Evolutionary conservation across 1,140 invertebrate genomes (phyloP).

Genomic region (Neomicropteryx cornuta): DNA sequence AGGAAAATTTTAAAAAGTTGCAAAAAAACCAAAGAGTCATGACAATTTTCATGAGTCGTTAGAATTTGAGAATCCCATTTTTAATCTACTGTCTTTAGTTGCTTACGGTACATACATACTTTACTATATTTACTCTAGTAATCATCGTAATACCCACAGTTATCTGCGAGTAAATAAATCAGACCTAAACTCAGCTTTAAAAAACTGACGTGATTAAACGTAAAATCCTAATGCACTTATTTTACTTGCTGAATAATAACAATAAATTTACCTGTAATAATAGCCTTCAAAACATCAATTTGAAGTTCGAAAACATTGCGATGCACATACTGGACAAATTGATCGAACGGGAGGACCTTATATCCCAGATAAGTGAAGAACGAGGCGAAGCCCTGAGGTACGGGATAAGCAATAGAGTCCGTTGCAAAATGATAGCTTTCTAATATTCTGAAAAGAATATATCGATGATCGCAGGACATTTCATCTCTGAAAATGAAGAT

Average conservation of each 20-base stretch:
- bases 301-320: constrained; percentile 73
- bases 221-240: neutral
- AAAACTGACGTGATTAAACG: constrained; percentile 1
- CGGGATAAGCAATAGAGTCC: constrained; percentile 68
- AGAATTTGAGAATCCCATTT: no score
- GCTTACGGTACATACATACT: no score
- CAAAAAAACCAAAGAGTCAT: no score
- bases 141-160: no score
- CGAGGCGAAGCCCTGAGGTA: constrained; percentile 74
- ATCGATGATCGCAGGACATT: constrained; percentile 51
- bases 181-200: no score
- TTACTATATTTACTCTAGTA: no score
- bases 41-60: no score
- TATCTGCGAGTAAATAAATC: no score
- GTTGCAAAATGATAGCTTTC: constrained; percentile 67
- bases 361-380: constrained; percentile 80
- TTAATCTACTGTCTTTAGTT: no score
- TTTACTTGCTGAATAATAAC: neutral
- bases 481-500: constrained; percentile 49
- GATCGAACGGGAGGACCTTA: constrained; percentile 57
- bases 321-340: constrained; percentile 70
- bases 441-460: constrained; percentile 57
- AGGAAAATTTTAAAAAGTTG: no score
- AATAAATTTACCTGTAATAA: constrained; percentile 53
- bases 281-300: constrained; percentile 75